phyloP scores from a whole-genome alignment of 2,113 vertebrate genomes.

The Motacilla tschutschensis region DNA sequence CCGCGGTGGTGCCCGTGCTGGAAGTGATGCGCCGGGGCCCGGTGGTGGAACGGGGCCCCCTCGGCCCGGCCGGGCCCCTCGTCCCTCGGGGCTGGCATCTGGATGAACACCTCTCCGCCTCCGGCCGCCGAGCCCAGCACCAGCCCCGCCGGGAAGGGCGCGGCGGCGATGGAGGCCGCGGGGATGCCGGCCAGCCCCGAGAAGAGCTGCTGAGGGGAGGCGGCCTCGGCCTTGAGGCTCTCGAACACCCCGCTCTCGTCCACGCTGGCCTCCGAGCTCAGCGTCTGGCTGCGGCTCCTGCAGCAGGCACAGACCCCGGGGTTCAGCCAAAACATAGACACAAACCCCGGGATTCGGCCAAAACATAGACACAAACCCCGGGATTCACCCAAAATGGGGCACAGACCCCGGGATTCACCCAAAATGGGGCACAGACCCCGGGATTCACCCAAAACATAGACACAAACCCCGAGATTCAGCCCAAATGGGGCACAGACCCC shows the following conservation, averaged over 20 bases:
- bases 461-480: too few species aligned
- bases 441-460: too few species aligned
- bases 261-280: constrained; percentile 88
- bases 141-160: constrained; percentile 86
- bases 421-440: too few species aligned
- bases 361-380: too few species aligned
- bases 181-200: constrained; percentile 87
- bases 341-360: too few species aligned
- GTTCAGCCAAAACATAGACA: too few species aligned
- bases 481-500: neutral
- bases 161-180: constrained; percentile 75
- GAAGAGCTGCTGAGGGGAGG: constrained; percentile 87
- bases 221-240: constrained; percentile 87
- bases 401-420: too few species aligned
- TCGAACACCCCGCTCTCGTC: constrained; percentile 92
- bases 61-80: constrained; percentile 80
- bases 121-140: constrained; percentile 84
- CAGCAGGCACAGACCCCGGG: neutral
- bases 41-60: constrained; percentile 78
- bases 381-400: too few species aligned
- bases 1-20: constrained; percentile 82
- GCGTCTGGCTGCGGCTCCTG: constrained; percentile 89
- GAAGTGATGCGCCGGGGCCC: constrained; percentile 74
- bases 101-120: constrained; percentile 88
- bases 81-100: constrained; percentile 89